Base-by-base conservation (phyloP, 2,113 vertebrate genomes). In the Epinephelus fuscoguttatus region DNA sequence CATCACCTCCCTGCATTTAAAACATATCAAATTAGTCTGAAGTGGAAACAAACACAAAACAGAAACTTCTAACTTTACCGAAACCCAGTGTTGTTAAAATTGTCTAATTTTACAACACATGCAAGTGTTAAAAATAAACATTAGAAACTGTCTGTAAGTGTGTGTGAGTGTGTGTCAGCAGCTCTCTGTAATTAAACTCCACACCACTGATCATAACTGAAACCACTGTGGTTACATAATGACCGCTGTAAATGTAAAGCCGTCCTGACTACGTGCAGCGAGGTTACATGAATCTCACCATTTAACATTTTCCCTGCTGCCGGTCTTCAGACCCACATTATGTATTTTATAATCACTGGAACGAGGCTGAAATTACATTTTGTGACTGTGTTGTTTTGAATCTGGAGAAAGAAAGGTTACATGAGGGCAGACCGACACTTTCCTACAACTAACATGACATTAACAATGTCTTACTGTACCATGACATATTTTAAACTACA, bases 51-150 rank as follows among this genome's bases (percentile, higher is more conserved):
- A 67, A 57, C 23, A 70, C 15, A 75, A 80, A 53, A 84, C 59
- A 42, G 12, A 74, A 78, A 79, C 37, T 56, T 53, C 49, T 21
- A 78, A 59, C 40, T 70, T 42, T 21, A 76, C 27, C 61, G 42
- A 76, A 63, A 23, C 57, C 18, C 42, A 25, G 21, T 40, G 40
- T 59, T 76, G 66, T 76, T 64, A 81, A 80, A 82, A 47, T 27
- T 70, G 77, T 40, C 57, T 64, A 84, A 89, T 84, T 91, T 85
- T 74, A 90, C 72, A 59, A 59, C 50, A 80, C 80, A 74, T 71
- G 21, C 14, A 80, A 60, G 64, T 56, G 81, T 68, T 86, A 70
- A 86, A 93, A 92, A 91, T 90, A 90, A 80, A 90, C 82, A 85
- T 71, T 75, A 45, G 72, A 77, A 91, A 72, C 40, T 82, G 77